Percentiles rank a stretch among this genome's conserved stretches.
Evolutionary conservation across 2,888 invertebrate species (phyloP).

Genomic region (Vesta saturnalis): DNA sequence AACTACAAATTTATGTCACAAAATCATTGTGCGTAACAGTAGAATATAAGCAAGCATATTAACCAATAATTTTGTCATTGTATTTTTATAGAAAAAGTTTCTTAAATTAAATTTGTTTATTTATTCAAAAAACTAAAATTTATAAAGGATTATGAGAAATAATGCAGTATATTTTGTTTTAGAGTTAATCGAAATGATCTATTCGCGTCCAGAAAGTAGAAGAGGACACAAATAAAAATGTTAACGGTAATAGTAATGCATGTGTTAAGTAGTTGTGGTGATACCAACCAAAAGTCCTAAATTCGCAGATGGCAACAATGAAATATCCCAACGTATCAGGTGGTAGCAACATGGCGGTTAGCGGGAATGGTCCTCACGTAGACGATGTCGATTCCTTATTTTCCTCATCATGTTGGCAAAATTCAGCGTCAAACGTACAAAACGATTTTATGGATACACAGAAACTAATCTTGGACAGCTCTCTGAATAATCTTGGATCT

Average conservation of each 20-base stretch:
- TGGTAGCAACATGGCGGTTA: conserved; percentile 58
- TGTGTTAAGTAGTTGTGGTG: conserved; percentile 24
- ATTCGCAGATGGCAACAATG: conserved; percentile 59
- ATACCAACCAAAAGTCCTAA: conserved; percentile 29
- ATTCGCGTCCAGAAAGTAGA: conserved; percentile 31
- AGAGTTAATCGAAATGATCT: conserved; percentile 28
- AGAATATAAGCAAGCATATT: conserved; percentile 25
- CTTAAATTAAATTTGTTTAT: neutral
- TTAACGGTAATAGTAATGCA: conserved; percentile 36
- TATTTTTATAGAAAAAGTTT: conserved; percentile 7
- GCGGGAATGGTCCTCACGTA: conserved; percentile 58
- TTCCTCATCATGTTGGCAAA: conserved; percentile 77
- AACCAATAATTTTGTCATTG: conserved; percentile 21
- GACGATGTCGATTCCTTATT: conserved; percentile 76
- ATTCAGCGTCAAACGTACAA: conserved; percentile 61
- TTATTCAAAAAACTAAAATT: conserved; percentile 3
- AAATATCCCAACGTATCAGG: conserved; percentile 61
- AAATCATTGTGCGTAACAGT: conserved; percentile 44
- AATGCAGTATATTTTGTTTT: conserved; percentile 29
- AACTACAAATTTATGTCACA: conserved; percentile 38
- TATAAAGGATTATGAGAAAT: conserved; percentile 15
- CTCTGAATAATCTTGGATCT: conserved; percentile 60
- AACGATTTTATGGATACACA: conserved; percentile 67
- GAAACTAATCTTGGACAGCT: conserved; percentile 68
- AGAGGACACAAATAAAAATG: conserved; percentile 35